Base-by-base conservation (phyloP, 2,113 vertebrate genomes). In the Malurus alboscapulatus region DNA sequence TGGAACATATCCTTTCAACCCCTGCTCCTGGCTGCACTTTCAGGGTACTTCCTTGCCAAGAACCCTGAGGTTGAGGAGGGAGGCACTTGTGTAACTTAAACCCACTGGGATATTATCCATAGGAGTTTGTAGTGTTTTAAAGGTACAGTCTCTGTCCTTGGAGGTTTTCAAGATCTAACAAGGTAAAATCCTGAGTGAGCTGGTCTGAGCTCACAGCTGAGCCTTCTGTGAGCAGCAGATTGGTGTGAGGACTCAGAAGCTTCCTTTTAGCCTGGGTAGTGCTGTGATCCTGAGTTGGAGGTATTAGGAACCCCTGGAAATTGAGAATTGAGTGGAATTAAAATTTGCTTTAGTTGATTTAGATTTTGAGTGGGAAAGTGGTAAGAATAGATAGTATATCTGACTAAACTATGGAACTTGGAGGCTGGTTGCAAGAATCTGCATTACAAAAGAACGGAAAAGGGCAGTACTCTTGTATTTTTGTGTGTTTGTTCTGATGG, bases 31-130 rank as follows among this genome's bases (percentile, higher is more conserved):
- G 63, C 88, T 95, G 40, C 3, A 19, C 30, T 74, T 62, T 50
- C 36, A 57, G 38, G 24, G 1, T 76, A 32, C 48, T 91, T 94
- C 91, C 94, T 92, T 94, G 89, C 78, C 87, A 91, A 77, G 54
- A 58, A 34, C 38, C 34, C 25, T 77, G 7, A 55, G 16, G 34
- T 66, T 55, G 17, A 65, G 17, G 45, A 74, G 30, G 22, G 11
- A 85, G 24, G 42, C 11, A 24, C 15, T 74, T 73, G 11, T 48
- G 30, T 68, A 63, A 63, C 24, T 85, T 76, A 27, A 0, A 80
- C 26, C 34, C 34, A 32, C 18, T 77, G 80, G 51, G 68, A 77
- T 69, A 17, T 42, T 92, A 54, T 34, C 59, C 59, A 24, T 62
- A 66, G 24, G 38, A 80, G 7, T 7, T 15, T 32, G 9, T 34